Conservation (phyloP, 2,888 invertebrate genomes). For the Gryllus longicercus region DNA sequence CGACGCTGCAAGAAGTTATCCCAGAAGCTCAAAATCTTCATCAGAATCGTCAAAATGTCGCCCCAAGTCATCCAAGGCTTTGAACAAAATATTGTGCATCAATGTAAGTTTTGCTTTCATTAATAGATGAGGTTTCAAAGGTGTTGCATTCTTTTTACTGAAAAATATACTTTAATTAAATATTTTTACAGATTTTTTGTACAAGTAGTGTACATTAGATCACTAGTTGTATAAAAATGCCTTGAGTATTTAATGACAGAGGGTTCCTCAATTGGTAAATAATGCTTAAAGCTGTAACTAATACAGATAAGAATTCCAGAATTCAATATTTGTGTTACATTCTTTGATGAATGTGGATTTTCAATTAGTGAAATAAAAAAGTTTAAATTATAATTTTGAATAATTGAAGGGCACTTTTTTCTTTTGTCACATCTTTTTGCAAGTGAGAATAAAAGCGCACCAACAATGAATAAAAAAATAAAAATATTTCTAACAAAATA, state of each 20-base stretch:
- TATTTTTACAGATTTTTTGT: neutral
- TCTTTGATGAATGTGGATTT: neutral
- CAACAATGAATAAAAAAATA: too few relatives aligned
- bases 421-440: too few relatives aligned
- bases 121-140: neutral
- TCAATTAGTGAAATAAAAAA: neutral
- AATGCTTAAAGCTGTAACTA: too few relatives aligned
- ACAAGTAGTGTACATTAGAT: too few relatives aligned
- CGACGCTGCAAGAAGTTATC: conserved; percentile 46
- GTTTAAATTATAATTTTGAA: conserved; percentile 4
- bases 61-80: conserved; percentile 61
- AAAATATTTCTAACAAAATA: too few relatives aligned
- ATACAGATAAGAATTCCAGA: too few relatives aligned
- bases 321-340: neutral
- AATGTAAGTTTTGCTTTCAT: too few relatives aligned
- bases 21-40: conserved; percentile 79
- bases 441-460: too few relatives aligned
- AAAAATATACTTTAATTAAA: neutral
- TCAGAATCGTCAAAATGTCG: conserved; percentile 70
- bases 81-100: conserved; percentile 43
- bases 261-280: too few relatives aligned
- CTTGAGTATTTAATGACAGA: too few relatives aligned
- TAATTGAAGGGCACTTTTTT: too few relatives aligned
- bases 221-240: too few relatives aligned
- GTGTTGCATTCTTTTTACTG: conserved; percentile 2